A percentile compares a stretch with the other conserved stretches of the same genome.
Evolutionary conservation across 2,113 vertebrate species (phyloP).

Genomic region (Crotalus helleri): DNA sequence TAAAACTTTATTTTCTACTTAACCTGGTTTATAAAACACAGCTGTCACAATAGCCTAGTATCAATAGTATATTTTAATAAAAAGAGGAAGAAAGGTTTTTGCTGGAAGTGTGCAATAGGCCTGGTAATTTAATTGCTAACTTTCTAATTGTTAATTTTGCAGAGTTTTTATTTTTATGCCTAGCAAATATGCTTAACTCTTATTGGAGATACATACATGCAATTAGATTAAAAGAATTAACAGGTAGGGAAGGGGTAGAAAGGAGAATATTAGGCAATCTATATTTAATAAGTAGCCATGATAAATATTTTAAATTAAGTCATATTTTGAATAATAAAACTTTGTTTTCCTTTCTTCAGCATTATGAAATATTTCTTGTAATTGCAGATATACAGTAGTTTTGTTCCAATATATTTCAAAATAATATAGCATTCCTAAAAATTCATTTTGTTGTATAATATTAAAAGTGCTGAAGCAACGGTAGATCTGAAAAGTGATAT

Average conservation of each 20-base stretch:
- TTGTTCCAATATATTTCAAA: constrained; percentile 9
- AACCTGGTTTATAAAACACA: constrained; percentile 70
- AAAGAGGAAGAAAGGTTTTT: constrained; percentile 67
- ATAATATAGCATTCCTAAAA: background rate
- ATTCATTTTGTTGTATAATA: background rate
- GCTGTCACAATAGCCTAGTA: constrained; percentile 75
- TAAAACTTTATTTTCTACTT: constrained; percentile 78
- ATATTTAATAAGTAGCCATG: constrained; percentile 15
- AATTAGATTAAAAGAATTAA: constrained; percentile 17
- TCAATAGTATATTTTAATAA: constrained; percentile 79
- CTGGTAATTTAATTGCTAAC: constrained; percentile 61
- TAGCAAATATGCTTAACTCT: constrained; percentile 55
- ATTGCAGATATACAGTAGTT: constrained; percentile 1
- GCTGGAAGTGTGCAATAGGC: constrained; percentile 59
- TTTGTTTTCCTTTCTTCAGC: background rate
- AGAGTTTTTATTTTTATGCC: constrained; percentile 59
- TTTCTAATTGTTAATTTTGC: constrained; percentile 56
- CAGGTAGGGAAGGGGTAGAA: background rate
- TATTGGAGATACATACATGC: constrained; percentile 20
- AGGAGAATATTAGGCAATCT: background rate
- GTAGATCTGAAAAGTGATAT: background rate
- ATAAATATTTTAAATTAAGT: constrained; percentile 25
- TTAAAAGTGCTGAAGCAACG: constrained; percentile 7
- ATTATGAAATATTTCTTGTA: constrained; percentile 22
- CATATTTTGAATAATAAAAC: background rate